Base-by-base conservation (phyloP, 2,888 invertebrate species). In the Lasioglossum calceatum region DNA sequence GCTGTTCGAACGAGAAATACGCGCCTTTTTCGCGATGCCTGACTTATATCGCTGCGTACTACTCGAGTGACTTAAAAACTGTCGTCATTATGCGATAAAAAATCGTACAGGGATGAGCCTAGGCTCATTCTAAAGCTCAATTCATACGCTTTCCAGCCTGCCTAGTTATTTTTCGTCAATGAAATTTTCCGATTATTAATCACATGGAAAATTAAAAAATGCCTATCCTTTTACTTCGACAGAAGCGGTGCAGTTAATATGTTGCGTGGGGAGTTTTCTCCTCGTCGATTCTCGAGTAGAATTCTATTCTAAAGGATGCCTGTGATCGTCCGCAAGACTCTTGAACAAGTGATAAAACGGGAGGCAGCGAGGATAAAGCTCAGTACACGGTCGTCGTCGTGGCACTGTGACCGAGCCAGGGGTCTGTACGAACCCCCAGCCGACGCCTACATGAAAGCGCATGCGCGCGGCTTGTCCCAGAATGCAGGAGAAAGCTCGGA, bases 401-500 rank as follows among this genome's bases (percentile, higher is more conserved):
- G 91, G 91, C 91, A 94, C 94, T 94, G 94, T 91, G 87, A 88
- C 87, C 83, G 79, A 79, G 79, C 84, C 86, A 82, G 84, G 83
- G 80, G 78, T 61, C 80, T 73, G 85, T 82, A 79, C 83, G 79
- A 82, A 87, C 91, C 91, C 92, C 90, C 91, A 92, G 94, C 93
- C 94, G 93, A 94, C 93, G 94, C 94, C 94, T 94, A 93, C 81
- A 76, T 81, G 44, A 79, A 39, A 85, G 93, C 94, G 94, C 94
- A 92, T 80, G 85, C 92, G 85, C 93, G 85, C 36, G 39, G 77
- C 71, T 64, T 32, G 82, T 86, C 88, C 90, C 84, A 89, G 87
- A 88, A 84, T 73, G 80, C 64, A 64, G 64, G 7, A 27, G 64
- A 27, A 61, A 14, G 61, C 14, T 27, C 27, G 27, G 27, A n/a